Conservation (phyloP, 2,888 invertebrate genomes). For the Mongoloraphidia duomilia region DNA sequence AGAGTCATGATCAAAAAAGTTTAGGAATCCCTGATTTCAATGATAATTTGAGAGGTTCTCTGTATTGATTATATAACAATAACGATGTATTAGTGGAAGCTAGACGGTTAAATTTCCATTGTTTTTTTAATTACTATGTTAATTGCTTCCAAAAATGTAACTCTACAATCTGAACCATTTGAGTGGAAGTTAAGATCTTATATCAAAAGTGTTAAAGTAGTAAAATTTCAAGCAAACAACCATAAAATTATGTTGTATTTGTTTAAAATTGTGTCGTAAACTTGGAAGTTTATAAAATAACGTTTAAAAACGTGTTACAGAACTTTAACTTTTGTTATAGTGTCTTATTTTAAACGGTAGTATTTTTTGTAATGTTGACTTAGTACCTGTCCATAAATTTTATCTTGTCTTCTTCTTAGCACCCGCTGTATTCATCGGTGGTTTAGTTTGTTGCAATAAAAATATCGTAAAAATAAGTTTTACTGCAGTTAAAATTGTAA, state of each 20-base stretch:
- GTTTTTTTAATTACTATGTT: too few species aligned
- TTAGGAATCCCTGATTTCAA: too few species aligned
- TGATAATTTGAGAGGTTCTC: too few species aligned
- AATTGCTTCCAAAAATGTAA: too few species aligned
- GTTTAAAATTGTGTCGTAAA: slow-evolving; percentile 1
- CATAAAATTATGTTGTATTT: slow-evolving; percentile 6
- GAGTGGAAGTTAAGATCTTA: slow-evolving; percentile 13
- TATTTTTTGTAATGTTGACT: not conserved
- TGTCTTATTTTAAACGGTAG: not conserved
- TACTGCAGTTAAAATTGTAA: slow-evolving; percentile 33
- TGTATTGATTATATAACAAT: too few species aligned
- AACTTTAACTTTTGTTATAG: not conserved
- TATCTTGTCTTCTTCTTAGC: not conserved
- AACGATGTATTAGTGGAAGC: too few species aligned
- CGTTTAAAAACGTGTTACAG: slow-evolving; percentile 1
- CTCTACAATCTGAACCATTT: slow-evolving; percentile 5
- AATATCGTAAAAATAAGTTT: slow-evolving; percentile 31
- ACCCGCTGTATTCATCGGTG: slow-evolving; percentile 2
- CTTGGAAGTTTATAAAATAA: slow-evolving; percentile 2
- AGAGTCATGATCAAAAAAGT: too few species aligned
- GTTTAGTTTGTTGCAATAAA: slow-evolving; percentile 27
- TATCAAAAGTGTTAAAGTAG: slow-evolving; percentile 13
- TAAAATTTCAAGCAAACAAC: slow-evolving; percentile 15
- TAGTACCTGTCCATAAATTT: too few species aligned
- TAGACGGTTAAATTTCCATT: too few species aligned